Evolutionary conservation across 30 jellyfish, hydroid and myxozoan species (phyloP).

Genomic region (Aurelia aurita): DNA sequence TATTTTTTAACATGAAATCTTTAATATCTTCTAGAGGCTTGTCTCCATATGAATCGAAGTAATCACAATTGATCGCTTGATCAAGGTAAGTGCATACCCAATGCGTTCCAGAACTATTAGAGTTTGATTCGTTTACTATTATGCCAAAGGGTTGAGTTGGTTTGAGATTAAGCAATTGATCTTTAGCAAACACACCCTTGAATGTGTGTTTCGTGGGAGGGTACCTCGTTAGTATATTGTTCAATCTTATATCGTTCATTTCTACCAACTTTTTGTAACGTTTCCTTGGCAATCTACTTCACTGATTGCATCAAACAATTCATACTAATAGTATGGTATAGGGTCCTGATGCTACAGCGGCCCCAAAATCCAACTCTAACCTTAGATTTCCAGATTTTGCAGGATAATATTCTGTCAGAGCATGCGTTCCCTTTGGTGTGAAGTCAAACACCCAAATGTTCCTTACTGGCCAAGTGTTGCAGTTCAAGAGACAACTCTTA

Average conservation of each 20-base stretch:
- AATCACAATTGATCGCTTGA: too few relatives aligned
- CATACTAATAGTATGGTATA: not conserved
- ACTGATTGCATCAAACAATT: not conserved
- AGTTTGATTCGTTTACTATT: too few relatives aligned
- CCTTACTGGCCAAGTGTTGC: not conserved
- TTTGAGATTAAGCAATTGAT: too few relatives aligned
- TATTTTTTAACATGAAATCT: too few relatives aligned
- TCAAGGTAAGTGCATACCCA: too few relatives aligned
- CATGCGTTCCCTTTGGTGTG: not conserved
- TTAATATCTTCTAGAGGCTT: too few relatives aligned
- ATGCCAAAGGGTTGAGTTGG: too few relatives aligned
- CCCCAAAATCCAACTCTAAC: not conserved
- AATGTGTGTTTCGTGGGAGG: too few relatives aligned
- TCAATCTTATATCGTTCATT: not conserved
- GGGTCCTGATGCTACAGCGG: not conserved
- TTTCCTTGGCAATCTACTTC: not conserved
- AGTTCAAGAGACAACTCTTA: not conserved
- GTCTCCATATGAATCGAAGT: too few relatives aligned
- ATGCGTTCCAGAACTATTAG: too few relatives aligned
- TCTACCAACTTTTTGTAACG: not conserved
- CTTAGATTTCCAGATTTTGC: constrained; percentile 3
- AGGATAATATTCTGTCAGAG: not conserved
- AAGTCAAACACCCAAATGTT: constrained; percentile 4
- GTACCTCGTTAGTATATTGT: not conserved
- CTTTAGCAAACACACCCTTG: too few relatives aligned